A percentile compares a stretch with the other conserved stretches of the same genome.
phyloP scores from a whole-genome alignment of 1,140 invertebrate species.

The Aphelenchoides avenae region DNA sequence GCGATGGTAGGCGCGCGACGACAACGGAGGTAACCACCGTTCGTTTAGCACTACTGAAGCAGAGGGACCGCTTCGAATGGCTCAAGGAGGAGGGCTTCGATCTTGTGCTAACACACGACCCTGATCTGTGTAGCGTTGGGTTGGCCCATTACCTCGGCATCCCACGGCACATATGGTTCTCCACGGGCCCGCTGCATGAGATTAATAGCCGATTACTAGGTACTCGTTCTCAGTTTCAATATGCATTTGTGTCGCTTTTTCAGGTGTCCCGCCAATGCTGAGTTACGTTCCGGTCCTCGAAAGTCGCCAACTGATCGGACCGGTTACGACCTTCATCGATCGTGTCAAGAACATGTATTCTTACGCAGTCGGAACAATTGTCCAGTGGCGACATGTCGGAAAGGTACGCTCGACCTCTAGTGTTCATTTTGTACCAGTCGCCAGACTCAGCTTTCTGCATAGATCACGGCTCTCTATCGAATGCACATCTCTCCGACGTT shows the following conservation, averaged over 20 bases:
- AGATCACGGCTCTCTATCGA: neutral
- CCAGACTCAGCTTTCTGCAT: no score
- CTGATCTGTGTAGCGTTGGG: conserved; percentile 37
- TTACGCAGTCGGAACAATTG: no score
- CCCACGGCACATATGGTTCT: conserved; percentile 23
- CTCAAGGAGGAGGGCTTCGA: conserved; percentile 35
- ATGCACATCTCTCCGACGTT: conserved; percentile 2
- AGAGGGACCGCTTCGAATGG: conserved; percentile 29
- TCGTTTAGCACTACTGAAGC: conserved; percentile 31
- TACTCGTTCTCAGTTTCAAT: no score
- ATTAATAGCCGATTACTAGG: conserved; percentile 24
- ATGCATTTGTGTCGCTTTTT: conserved; percentile 7
- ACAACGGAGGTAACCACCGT: no score
- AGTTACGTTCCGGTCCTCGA: conserved; percentile 35
- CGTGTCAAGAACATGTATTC: conserved; percentile 28
- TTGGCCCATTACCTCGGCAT: conserved; percentile 32
- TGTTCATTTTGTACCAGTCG: conserved; percentile 20
- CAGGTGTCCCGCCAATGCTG: conserved; percentile 28
- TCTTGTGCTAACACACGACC: conserved; percentile 26
- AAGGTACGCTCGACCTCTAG: no score
- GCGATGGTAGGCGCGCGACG: no score
- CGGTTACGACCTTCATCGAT: no score
- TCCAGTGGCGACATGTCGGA: no score
- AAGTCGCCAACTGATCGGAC: no score
- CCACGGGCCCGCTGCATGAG: conserved; percentile 38